Conservation (phyloP, 2,113 vertebrate species). For the Megaceryle torquata region DNA sequence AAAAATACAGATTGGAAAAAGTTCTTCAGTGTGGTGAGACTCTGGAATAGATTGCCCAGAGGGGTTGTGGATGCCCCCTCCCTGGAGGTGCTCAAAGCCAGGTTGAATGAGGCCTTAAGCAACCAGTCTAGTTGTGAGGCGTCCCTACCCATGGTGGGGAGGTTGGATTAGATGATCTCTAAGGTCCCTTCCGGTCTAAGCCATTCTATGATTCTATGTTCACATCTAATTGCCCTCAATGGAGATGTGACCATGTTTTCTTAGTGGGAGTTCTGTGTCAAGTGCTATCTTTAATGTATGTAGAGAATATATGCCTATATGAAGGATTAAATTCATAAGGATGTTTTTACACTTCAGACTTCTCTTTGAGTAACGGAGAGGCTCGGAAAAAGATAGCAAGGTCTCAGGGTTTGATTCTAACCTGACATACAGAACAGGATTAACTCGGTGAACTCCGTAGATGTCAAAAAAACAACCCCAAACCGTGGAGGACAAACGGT, state of each 20-base stretch:
- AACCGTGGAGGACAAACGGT: neutral
- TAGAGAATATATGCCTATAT: neutral
- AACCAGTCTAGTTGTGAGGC: too few relatives aligned
- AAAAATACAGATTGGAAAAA: too few relatives aligned
- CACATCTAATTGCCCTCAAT: neutral
- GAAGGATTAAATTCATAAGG: neutral
- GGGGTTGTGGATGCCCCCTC: too few relatives aligned
- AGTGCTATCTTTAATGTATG: neutral
- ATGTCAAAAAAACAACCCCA: neutral
- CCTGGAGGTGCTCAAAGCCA: too few relatives aligned
- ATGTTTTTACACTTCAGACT: neutral
- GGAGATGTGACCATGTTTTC: conserved; percentile 40
- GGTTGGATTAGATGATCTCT: too few relatives aligned
- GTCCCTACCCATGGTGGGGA: too few relatives aligned
- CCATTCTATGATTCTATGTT: neutral
- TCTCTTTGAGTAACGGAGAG: neutral
- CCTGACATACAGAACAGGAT: neutral
- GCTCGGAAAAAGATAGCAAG: neutral
- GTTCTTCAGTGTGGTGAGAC: too few relatives aligned
- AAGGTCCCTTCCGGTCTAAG: too few relatives aligned
- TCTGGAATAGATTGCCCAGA: too few relatives aligned
- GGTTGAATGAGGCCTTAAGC: too few relatives aligned
- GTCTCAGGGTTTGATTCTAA: neutral
- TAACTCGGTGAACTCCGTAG: neutral
- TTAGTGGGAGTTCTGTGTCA: neutral